phyloP scores from a whole-genome alignment of 2,888 invertebrate genomes.

The Aelia acuminata region DNA sequence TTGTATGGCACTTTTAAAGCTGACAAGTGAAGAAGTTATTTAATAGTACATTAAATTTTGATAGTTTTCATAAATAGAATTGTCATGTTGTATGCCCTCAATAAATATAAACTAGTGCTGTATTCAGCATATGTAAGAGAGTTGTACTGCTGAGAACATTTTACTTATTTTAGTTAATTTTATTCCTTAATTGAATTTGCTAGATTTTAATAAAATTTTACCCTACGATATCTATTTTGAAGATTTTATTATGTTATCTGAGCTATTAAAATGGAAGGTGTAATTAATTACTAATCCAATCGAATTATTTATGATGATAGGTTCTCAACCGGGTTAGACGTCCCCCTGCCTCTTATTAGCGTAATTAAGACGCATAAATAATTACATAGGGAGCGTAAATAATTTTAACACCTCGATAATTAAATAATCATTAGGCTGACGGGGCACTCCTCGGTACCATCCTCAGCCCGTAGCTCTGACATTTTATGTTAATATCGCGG shows the following conservation, averaged over 20 bases:
- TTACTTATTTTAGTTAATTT: too few relatives aligned
- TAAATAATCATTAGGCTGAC: background rate
- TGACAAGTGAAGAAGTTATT: too few relatives aligned
- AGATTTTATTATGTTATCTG: background rate
- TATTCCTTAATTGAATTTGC: too few relatives aligned
- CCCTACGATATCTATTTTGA: background rate
- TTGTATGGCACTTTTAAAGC: too few relatives aligned
- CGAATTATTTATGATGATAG: conserved; percentile 1
- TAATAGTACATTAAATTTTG: too few relatives aligned
- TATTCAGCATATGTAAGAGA: too few relatives aligned
- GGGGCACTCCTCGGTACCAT: background rate
- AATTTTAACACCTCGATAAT: background rate
- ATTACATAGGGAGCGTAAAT: conserved; percentile 14
- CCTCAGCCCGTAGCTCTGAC: background rate
- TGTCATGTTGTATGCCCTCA: too few relatives aligned
- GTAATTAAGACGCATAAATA: conserved; percentile 17
- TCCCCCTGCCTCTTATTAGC: background rate
- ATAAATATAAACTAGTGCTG: too few relatives aligned
- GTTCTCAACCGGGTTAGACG: background rate
- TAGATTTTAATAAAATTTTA: background rate
- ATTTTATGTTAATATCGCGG: conserved; percentile 5
- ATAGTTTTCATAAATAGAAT: too few relatives aligned
- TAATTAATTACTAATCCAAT: background rate
- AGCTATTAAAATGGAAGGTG: background rate
- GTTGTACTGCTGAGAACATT: too few relatives aligned